Base-by-base conservation (phyloP, 2,888 invertebrate genomes). In the Malthinus seriepunctatus region DNA sequence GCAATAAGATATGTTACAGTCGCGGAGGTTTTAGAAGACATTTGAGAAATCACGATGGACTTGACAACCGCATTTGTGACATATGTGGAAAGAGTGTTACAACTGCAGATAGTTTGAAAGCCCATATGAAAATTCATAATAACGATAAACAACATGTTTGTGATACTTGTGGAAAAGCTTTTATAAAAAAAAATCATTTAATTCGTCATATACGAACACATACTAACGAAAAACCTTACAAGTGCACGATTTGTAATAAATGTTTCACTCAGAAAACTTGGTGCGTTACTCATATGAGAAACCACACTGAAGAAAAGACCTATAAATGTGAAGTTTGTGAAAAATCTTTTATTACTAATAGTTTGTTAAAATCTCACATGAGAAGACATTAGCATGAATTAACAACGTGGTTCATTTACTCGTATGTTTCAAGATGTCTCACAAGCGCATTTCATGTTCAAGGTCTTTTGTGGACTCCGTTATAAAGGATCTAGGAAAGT, bases 201-300 rank as follows among this genome's bases (percentile, higher is more conserved):
- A 79, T 78, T 31, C 74, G 79, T 0, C 84, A 84, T 47, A 81
- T 80, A 73, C 80, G 83, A 0, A 78, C 77, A 0, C 85, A 84
- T 55, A 80, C 81, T 1, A 81, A 83, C 4, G 74, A 80, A 0
- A 75, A 83, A 34, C 84, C 84, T 1, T 82, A 79, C 37, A 77
- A 80, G 10, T 84, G 84, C 56, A 78, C 80, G 8, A 75, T 79
- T 52, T 84, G 85, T 56, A 80, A 80, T 37, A 84, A 83, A 64
- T 70, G 80, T 0, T 84, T 84, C 65, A 81, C 82, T 46, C 79
- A 84, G 58, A 78, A 79, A 60, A 80, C n/a, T n/a, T n/a, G n/a
- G 79, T 58, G 80, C 81, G 0, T 63, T 83, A 46, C 79, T 80
- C 5, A 83, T 63, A 76, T 76, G 32, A 70, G 83, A 35, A 82